Evolutionary conservation across 1,140 invertebrate genomes (phyloP), one percentile per base, ranked within the genome.

Genomic region (Cepaea nemoralis): DNA sequence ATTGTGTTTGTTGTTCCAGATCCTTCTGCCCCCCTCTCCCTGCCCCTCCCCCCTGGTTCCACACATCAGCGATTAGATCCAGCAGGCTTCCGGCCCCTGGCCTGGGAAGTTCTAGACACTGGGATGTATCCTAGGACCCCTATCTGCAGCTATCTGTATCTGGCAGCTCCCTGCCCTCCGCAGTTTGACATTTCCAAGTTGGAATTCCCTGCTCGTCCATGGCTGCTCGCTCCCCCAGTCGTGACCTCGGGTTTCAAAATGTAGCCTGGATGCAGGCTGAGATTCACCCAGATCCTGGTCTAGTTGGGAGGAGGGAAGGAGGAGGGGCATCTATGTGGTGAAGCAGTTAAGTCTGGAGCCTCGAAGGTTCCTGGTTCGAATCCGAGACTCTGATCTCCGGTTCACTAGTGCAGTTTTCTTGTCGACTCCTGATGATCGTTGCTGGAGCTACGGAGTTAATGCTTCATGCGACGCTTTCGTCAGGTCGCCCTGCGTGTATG

Each of bases 121-220:
- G 22, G 50, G 8, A 55, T 14, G 50, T 55, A 55, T 55, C 50
- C n/a, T 55, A 55, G 50, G n/a, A 24, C 22, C 22, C 50, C n/a
- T 31, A 31, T 31, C 27, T 63, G 5, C 59, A 27, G 59, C 27
- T 63, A 31, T 31, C 59, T 63, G 59, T 63, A 63, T 42, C 69
- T 70, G 35, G 35, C 69, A 1, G 35, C n/a, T n/a, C 37, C 35
- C 6, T 40, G 69, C 12, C 35, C 69, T 22, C 69, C 69, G 19
- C 69, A 8, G 8, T 70, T 70, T 70, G 69, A 70, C 69, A 70
- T 70, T 70, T 70, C 10, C 69, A 40, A 42, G 35, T 70, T 1
- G 35, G 69, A 70, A 70, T 70, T 70, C 69, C 69, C 37, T 8
- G 24, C 35, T 70, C 69, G 24, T 22, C 24, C 6, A 37, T 24